Percentiles rank a stretch among this genome's conserved stretches.
Conservation (phyloP, 2,797 vertebrate species). For the Alauda arvensis region DNA sequence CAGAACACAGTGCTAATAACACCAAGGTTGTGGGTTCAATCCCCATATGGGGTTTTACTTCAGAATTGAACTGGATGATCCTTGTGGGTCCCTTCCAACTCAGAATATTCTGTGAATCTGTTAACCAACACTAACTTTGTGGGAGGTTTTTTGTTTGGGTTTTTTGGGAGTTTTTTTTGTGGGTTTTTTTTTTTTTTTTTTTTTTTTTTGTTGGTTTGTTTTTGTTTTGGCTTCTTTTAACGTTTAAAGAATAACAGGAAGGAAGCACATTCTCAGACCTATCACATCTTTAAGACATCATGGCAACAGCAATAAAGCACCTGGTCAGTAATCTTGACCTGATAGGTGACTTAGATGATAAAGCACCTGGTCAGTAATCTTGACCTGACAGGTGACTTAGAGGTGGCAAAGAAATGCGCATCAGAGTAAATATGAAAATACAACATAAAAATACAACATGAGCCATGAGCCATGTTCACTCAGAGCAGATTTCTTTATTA, state of each 20-base stretch:
- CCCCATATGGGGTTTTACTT: neutral
- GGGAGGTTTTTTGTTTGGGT: no score
- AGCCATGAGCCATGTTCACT: neutral
- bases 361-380: neutral
- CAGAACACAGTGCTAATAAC: accelerated
- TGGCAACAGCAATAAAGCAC: neutral
- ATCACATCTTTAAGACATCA: neutral
- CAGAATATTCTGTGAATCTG: neutral
- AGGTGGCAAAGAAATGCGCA: neutral
- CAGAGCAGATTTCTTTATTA: neutral
- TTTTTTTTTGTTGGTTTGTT: neutral
- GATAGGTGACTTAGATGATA: neutral
- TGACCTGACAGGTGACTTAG: neutral
- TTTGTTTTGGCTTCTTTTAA: no score
- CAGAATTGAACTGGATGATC: neutral
- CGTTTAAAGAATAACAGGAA: neutral
- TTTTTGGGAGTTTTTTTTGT: neutral
- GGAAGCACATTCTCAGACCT: neutral
- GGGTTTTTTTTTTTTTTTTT: no score
- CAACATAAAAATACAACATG: neutral
- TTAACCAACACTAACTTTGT: neutral
- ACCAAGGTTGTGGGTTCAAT: neutral
- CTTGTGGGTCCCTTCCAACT: neutral
- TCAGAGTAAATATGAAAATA: neutral
- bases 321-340: neutral